phyloP scores from a whole-genome alignment of 2,888 invertebrate genomes.

The Macrostomum cliftonense region DNA sequence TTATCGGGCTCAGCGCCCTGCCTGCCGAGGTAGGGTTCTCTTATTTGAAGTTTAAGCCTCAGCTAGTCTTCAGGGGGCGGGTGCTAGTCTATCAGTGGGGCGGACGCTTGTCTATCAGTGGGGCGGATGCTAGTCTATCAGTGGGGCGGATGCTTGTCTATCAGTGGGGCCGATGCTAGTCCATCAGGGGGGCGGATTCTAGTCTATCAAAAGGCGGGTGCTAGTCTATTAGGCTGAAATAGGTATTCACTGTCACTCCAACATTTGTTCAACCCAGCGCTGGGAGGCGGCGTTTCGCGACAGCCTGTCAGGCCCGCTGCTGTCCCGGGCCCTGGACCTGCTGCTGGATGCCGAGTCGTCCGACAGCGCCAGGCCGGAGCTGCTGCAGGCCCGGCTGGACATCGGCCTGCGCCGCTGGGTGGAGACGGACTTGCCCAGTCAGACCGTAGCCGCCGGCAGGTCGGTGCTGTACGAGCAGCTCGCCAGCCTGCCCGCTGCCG shows the following conservation, averaged over 20 bases:
- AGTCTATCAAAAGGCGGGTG: too few relatives aligned
- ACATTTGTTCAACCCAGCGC: neutral
- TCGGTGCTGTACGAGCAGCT: constrained; percentile 51
- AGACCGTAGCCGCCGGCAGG: constrained; percentile 64
- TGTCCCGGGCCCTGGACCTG: neutral
- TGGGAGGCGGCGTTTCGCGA: constrained; percentile 14
- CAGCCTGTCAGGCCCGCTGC: neutral
- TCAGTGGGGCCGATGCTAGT: too few relatives aligned
- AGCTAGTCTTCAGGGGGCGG: too few relatives aligned
- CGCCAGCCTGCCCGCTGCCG: neutral
- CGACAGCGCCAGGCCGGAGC: too few relatives aligned
- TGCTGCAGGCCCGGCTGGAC: constrained; percentile 47
- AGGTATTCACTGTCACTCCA: too few relatives aligned
- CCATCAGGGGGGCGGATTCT: too few relatives aligned
- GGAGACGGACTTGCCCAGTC: constrained; percentile 64
- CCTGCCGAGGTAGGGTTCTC: constrained; percentile 53
- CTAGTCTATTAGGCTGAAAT: too few relatives aligned
- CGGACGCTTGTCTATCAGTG: too few relatives aligned
- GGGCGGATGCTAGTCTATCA: too few relatives aligned
- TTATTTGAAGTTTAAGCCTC: too few relatives aligned
- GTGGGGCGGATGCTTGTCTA: too few relatives aligned
- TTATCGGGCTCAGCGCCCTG: constrained; percentile 62
- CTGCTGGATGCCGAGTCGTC: neutral
- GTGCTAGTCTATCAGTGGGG: too few relatives aligned
- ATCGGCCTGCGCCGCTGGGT: constrained; percentile 92